Conservation (phyloP, 1,140 invertebrate genomes). For the Atta colombica region DNA sequence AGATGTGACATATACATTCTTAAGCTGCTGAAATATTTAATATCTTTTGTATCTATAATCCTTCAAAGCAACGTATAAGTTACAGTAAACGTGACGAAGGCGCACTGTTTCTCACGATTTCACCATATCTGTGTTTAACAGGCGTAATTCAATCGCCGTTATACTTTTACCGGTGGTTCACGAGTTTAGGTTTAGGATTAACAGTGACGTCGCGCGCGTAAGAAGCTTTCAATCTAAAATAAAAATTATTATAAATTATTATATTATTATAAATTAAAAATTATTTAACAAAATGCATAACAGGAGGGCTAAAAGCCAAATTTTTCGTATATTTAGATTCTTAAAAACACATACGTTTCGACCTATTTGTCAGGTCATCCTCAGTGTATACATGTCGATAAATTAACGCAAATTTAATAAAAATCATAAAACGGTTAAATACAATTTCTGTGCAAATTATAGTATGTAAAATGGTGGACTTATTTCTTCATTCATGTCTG, state of each 20-base stretch:
- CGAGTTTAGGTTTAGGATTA: constrained; percentile 13
- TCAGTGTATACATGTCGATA: no score
- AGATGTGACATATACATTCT: no score
- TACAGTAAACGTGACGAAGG: constrained; percentile 28
- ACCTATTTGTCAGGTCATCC: no score
- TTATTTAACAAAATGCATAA: background rate
- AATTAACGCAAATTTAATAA: no score
- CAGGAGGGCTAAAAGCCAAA: no score
- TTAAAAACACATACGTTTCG: no score
- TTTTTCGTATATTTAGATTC: no score
- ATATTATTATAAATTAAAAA: background rate
- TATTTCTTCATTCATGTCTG: no score
- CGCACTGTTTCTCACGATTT: constrained; percentile 64
- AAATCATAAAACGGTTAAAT: no score
- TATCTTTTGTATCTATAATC: background rate
- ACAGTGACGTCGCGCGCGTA: background rate
- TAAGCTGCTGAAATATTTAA: no score
- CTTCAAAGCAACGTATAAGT: constrained; percentile 15
- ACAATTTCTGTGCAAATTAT: no score
- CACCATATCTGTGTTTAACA: constrained; percentile 53
- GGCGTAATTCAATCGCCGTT: constrained; percentile 46
- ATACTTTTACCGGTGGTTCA: constrained; percentile 46
- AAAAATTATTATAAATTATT: background rate
- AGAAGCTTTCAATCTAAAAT: background rate
- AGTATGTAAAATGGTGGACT: no score